Evolutionary conservation across 2,113 vertebrate species (phyloP).

Genomic region (Cyanistes caeruleus): DNA sequence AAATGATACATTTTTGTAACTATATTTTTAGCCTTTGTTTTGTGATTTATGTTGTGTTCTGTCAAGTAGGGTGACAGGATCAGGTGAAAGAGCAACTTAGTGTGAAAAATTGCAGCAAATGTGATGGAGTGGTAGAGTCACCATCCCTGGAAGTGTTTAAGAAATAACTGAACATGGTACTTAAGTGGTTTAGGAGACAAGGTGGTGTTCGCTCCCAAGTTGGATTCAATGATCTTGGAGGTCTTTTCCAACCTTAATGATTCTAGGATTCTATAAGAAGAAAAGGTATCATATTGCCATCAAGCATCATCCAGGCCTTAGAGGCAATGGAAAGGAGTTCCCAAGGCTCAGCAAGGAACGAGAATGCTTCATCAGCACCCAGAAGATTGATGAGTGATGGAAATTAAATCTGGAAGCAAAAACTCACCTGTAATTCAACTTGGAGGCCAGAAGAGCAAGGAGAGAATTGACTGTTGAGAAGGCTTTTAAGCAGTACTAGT

Average conservation of each 20-base stretch:
- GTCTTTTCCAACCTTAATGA: background rate
- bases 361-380: background rate
- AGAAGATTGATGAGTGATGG: background rate
- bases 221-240: background rate
- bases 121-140: too few relatives aligned
- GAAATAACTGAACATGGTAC: too few relatives aligned
- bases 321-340: background rate
- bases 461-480: background rate
- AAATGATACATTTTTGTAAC: background rate
- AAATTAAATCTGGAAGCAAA: background rate
- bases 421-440: background rate
- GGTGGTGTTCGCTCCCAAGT: background rate
- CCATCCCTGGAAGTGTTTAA: background rate
- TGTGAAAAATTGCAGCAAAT: background rate
- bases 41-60: background rate
- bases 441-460: background rate
- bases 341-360: background rate
- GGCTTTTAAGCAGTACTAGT: background rate
- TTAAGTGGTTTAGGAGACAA: background rate
- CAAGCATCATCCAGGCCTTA: background rate
- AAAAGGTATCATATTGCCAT: background rate
- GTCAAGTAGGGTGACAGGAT: background rate
- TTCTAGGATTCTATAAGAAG: background rate
- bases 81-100: background rate
- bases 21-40: background rate